These are phyloP conservation scores for Elymnias hypermnestra DNA, from an alignment of 1,140 invertebrate genomes.

Conservation along the genomic window DNA sequence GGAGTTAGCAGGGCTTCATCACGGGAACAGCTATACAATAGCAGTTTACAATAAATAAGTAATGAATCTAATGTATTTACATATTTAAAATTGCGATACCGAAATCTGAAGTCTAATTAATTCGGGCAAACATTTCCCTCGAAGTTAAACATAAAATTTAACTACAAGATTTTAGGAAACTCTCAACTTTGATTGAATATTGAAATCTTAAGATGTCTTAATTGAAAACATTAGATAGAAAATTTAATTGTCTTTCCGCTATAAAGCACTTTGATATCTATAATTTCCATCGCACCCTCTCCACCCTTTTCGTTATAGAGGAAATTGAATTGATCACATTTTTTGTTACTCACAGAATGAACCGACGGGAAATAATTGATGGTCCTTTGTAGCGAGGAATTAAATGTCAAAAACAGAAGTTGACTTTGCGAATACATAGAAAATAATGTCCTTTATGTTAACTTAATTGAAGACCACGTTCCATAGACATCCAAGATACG, in stretches of 20 bases:
- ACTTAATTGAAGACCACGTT: too few relatives aligned
- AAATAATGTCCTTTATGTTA: too few relatives aligned
- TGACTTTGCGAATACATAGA: too few relatives aligned
- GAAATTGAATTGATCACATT: conserved; percentile 34
- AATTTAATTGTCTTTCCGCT: conserved; percentile 4
- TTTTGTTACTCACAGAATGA: conserved; percentile 14
- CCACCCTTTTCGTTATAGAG: conserved; percentile 19
- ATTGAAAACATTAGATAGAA: conserved; percentile 3
- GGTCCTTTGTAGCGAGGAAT: background rate
- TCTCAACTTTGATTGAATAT: conserved; percentile 10
- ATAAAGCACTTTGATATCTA: conserved; percentile 7
- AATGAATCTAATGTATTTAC: too few relatives aligned
- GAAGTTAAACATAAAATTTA: conserved; percentile 6
- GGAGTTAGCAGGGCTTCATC: too few relatives aligned
- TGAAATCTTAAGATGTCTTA: conserved; percentile 1
- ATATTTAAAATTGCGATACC: too few relatives aligned
- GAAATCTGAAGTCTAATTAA: too few relatives aligned
- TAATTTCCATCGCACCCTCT: background rate
- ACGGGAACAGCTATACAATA: too few relatives aligned
- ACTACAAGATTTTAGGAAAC: background rate
- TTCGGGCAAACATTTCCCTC: background rate
- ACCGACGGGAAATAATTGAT: conserved; percentile 8
- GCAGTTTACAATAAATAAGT: too few relatives aligned
- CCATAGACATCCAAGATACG: too few relatives aligned
- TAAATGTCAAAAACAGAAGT: background rate